Conservation (phyloP, 92 coral and sea anemone species). For the Palythoa caribaeorum region DNA sequence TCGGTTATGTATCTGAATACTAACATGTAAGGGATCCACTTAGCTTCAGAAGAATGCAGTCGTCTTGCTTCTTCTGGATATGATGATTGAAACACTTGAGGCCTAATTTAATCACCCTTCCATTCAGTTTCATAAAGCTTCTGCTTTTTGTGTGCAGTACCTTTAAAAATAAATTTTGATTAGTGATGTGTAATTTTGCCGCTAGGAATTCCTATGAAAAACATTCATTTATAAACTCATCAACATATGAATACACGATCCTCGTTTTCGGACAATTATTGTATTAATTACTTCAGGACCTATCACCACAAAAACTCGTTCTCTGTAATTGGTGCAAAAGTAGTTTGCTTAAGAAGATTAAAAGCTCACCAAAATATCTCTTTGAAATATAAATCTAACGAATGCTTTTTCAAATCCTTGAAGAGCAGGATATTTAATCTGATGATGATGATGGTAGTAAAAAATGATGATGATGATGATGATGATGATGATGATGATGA, state of each 20-base stretch:
- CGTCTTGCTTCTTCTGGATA: not conserved
- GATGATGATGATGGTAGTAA: too few species aligned
- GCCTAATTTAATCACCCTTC: conserved; percentile 21
- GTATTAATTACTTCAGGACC: too few species aligned
- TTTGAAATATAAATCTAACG: not conserved
- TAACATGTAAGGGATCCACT: conserved; percentile 30
- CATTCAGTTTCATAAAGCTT: not conserved
- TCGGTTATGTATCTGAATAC: not conserved
- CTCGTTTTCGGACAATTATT: too few species aligned
- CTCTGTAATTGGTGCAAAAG: too few species aligned
- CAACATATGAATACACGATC: too few species aligned
- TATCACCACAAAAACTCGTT: too few species aligned
- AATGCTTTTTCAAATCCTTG: too few species aligned
- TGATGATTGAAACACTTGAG: conserved; percentile 20
- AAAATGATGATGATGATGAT: not conserved
- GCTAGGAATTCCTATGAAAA: not conserved
- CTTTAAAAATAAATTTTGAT: not conserved
- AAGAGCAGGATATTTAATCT: not conserved
- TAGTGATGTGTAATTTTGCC: not conserved
- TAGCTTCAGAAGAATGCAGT: conserved; percentile 34
- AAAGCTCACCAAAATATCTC: too few species aligned
- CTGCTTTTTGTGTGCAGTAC: not conserved
- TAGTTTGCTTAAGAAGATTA: too few species aligned
- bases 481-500: not conserved
- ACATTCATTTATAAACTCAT: too few species aligned